phyloP scores from a whole-genome alignment of 2,113 vertebrate species.

The Thamnaconus septentrionalis region DNA sequence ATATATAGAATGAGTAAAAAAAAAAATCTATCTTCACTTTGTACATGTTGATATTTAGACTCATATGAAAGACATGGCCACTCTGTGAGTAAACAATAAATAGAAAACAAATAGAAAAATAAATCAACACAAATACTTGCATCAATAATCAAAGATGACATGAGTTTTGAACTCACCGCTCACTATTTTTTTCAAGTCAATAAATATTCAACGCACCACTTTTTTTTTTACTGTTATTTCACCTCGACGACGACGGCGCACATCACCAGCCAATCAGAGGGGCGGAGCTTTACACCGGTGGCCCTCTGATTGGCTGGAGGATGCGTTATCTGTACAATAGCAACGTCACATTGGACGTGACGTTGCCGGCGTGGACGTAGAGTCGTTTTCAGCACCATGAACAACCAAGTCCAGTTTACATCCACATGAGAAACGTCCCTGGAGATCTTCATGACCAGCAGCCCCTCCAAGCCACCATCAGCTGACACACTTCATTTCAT shows the following conservation, averaged over 20 bases:
- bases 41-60: conserved; percentile 74
- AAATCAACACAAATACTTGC: conserved; percentile 75
- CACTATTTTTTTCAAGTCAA: conserved; percentile 65
- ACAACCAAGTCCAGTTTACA: conserved; percentile 1
- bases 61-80: conserved; percentile 81
- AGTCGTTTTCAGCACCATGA: conserved; percentile 63
- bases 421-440: background rate
- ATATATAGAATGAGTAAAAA: conserved; percentile 75
- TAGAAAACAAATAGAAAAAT: conserved; percentile 79
- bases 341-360: conserved; percentile 15
- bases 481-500: no score
- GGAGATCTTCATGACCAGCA: background rate
- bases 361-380: conserved; percentile 26
- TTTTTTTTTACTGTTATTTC: conserved; percentile 9
- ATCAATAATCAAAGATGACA: conserved; percentile 69
- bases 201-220: conserved; percentile 64
- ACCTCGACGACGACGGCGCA: conserved; percentile 57
- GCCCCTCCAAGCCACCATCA: no score
- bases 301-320: conserved; percentile 33
- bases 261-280: conserved; percentile 35
- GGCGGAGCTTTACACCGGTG: conserved; percentile 28
- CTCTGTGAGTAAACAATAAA: conserved; percentile 76
- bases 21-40: conserved; percentile 69
- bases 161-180: conserved; percentile 63
- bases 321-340: conserved; percentile 54